A percentile compares a stretch with the other conserved stretches of the same genome.
Conservation (phyloP, 2,797 vertebrate genomes). For the Picus viridis region DNA sequence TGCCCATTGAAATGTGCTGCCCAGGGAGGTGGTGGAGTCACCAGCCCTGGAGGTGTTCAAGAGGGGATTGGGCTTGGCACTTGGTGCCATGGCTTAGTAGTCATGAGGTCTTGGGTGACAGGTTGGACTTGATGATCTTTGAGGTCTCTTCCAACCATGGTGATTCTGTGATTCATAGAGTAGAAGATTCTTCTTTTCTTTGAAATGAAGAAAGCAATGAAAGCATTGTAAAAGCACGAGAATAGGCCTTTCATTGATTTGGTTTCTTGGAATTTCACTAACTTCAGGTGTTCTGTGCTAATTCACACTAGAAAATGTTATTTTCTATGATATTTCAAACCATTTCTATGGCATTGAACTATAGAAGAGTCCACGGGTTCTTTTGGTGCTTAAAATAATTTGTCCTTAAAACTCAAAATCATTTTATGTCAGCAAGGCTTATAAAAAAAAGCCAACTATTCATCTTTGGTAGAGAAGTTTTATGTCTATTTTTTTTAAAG, state of each 20-base stretch:
- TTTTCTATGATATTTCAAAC: not conserved
- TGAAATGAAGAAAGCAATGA: not conserved
- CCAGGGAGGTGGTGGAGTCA: no score
- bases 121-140: no score
- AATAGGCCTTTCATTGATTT: not conserved
- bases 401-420: not conserved
- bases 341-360: not conserved
- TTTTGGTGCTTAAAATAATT: not conserved
- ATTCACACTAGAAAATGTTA: not conserved
- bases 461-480: not conserved
- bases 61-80: no score
- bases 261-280: not conserved
- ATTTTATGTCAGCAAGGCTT: not conserved
- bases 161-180: not conserved
- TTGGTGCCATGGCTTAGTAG: no score
- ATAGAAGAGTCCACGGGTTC: not conserved
- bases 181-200: not conserved
- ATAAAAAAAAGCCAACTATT: constrained; percentile 1
- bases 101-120: no score
- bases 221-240: not conserved
- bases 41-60: no score
- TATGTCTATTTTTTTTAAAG: not conserved
- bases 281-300: not conserved
- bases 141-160: no score
- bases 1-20: no score